phyloP scores from a whole-genome alignment of 2,797 vertebrate genomes.

The Cyprinodon diabolis region DNA sequence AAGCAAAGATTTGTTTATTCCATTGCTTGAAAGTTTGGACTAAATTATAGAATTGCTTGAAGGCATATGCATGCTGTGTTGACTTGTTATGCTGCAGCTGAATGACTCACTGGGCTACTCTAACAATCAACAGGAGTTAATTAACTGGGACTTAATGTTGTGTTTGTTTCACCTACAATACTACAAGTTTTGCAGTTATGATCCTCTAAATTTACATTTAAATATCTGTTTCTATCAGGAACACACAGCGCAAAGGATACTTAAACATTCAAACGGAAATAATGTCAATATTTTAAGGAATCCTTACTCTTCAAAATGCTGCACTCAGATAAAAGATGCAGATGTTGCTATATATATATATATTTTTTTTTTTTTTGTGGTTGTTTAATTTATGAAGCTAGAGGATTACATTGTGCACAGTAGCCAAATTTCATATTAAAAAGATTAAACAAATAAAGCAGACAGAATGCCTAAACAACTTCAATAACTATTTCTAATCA shows the following conservation, averaged over 20 bases:
- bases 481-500: too few relatives aligned
- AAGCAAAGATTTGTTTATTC: slow-evolving; percentile 8
- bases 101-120: slow-evolving; percentile 9
- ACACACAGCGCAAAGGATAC: background rate
- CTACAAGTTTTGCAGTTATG: slow-evolving; percentile 2
- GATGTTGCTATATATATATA: background rate
- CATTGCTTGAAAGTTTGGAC: background rate
- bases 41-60: background rate
- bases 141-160: slow-evolving; percentile 16
- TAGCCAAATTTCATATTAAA: background rate
- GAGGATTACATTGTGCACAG: background rate
- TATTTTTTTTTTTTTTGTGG: too few relatives aligned
- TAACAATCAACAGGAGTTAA: slow-evolving; percentile 21
- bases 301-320: background rate
- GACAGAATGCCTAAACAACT: background rate
- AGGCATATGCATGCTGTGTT: slow-evolving; percentile 15
- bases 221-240: background rate
- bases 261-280: background rate
- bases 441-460: background rate
- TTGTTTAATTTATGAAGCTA: background rate
- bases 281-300: background rate
- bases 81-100: slow-evolving; percentile 4
- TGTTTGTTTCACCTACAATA: slow-evolving; percentile 4
- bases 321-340: background rate
- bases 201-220: slow-evolving; percentile 1